Evolutionary conservation across 2,888 invertebrate species (phyloP), one percentile per base, ranked within the genome.

Genomic region (Cantharis nigra): DNA sequence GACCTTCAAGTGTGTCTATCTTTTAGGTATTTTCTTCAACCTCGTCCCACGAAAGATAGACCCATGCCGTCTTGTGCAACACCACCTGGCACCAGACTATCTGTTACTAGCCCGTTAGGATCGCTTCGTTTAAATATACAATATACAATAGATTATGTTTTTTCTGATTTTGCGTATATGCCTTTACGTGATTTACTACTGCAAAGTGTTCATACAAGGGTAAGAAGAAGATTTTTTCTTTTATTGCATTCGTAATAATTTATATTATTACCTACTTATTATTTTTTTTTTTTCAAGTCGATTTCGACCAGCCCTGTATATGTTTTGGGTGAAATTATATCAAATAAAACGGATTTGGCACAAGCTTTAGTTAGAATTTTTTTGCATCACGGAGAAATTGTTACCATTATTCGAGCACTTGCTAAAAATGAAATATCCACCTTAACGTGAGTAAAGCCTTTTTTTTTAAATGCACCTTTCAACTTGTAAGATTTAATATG

Each of bases 341-440:
- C 95, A 30, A 95, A 94, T 86, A 96, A 96, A 89, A 94, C 95
- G 87, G 96, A 97, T 87, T 95, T 96, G 81, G 96, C 97, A 20
- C 96, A 97, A 88, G 96, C 97, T 1, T 90, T 97, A 74, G 96
- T 97, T 80, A 91, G 95, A 84, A 91, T 97, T 82, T 95, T 97
- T 88, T 93, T 96, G 82, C 95, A 97, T 87, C 94, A 95, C 87
- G 94, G 94, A 84, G 94, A 95, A 89, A 93, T 97, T 84, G 95
- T 96, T 83, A 94, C 95, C 79, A 93, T 97, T 80, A 94, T 97
- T 82, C 92, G 92, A 86, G 93, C 94, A 75, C 91, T 97, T 79
- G 97, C 97, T 65, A 93, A 94, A 87, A 93, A 94, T 81, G 97
- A 97, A 90, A 96, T 97, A 86, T 95, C 96, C n/a, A 94, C 94